Evolutionary conservation across 2,797 vertebrate genomes (phyloP).

Genomic region (Tokudaia tokunoshimensis): DNA sequence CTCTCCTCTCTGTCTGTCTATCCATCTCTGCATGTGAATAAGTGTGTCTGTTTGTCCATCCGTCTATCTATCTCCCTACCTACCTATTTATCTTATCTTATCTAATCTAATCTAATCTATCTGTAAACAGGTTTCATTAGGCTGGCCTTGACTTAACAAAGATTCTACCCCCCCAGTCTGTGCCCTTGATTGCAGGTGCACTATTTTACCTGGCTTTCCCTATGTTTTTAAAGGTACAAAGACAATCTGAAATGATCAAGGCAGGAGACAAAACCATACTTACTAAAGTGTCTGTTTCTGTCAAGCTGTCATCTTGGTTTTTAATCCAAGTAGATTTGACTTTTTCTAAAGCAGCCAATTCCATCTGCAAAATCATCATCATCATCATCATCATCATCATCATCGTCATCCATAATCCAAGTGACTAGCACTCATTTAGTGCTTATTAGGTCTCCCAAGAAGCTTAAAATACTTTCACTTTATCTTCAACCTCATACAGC

Average conservation of each 20-base stretch:
- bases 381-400: background rate
- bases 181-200: background rate
- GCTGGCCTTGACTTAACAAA: background rate
- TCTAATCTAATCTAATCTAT: no score
- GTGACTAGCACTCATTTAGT: background rate
- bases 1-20: background rate
- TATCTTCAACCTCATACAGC: background rate
- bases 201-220: no score
- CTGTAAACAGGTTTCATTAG: background rate
- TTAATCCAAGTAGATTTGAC: conserved; percentile 92
- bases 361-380: conserved; percentile 89
- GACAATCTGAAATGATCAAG: background rate
- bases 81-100: no score
- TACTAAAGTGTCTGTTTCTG: conserved; percentile 92
- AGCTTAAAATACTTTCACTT: conserved; percentile 38
- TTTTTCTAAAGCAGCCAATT: conserved; percentile 91
- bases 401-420: background rate
- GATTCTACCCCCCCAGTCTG: background rate
- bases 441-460: background rate
- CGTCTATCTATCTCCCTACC: background rate
- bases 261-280: background rate
- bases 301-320: conserved; percentile 91
- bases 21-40: no score
- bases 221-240: conserved; percentile 7
- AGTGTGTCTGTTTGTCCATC: background rate